A percentile compares a stretch with the other conserved stretches of the same genome.
phyloP scores from a whole-genome alignment of 2,797 vertebrate species.

The Tapera naevia region DNA sequence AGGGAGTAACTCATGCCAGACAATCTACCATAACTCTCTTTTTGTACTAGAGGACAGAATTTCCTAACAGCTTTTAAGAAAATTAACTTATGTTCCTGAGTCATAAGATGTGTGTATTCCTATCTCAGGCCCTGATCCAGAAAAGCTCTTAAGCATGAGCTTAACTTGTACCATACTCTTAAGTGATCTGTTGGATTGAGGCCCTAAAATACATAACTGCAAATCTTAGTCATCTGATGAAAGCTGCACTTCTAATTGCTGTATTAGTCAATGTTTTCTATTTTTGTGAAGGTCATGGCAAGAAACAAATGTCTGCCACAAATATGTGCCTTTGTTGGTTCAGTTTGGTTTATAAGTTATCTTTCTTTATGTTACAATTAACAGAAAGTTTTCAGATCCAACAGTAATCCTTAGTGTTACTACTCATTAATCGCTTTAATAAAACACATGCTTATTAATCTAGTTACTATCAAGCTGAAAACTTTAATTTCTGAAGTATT shows the following conservation, averaged over 20 bases:
- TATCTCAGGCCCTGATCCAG: conserved; percentile 22
- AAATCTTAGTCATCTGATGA: neutral
- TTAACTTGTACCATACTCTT: neutral
- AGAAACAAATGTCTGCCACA: neutral
- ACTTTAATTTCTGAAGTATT: neutral
- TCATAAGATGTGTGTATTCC: neutral
- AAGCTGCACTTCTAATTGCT: neutral
- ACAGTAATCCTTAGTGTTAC: neutral
- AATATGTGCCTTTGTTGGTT: neutral
- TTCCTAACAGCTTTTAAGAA: neutral
- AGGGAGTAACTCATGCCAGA: neutral
- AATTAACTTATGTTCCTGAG: neutral
- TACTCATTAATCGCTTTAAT: neutral
- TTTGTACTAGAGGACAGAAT: neutral
- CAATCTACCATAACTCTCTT: neutral
- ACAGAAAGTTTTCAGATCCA: neutral
- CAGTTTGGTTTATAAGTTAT: neutral
- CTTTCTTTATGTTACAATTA: neutral
- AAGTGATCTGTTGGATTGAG: conserved; percentile 28
- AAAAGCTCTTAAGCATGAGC: conserved; percentile 29
- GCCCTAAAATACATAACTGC: conserved; percentile 14
- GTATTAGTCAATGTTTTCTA: neutral
- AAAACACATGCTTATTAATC: neutral
- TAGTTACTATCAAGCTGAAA: neutral
- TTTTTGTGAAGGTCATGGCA: neutral